These are phyloP conservation scores for Clusia tigrina DNA, from an alignment of 2,888 invertebrate genomes.

Conservation along the genomic window DNA sequence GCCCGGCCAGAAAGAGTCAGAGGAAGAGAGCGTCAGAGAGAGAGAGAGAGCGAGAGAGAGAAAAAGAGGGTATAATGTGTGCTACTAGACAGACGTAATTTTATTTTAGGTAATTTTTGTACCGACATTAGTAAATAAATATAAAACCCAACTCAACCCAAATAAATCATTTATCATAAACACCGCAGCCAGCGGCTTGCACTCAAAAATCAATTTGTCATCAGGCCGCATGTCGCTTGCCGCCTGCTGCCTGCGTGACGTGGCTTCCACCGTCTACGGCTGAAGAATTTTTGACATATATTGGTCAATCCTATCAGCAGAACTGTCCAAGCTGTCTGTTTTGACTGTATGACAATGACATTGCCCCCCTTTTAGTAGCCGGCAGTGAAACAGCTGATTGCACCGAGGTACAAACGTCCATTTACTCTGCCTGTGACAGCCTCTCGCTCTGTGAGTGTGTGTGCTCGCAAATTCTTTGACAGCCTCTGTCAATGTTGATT, in stretches of 20 bases:
- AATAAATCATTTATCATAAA: constrained; percentile 33
- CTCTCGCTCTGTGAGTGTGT: neutral
- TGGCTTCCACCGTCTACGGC: constrained; percentile 1
- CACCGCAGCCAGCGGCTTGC: constrained; percentile 17
- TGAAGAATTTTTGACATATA: constrained; percentile 35
- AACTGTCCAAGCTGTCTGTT: constrained; percentile 39
- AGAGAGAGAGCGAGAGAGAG: neutral
- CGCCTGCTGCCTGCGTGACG: neutral
- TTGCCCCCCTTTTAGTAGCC: constrained; percentile 23
- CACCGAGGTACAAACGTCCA: neutral
- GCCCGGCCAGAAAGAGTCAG: neutral
- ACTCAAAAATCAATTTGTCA: constrained; percentile 33
- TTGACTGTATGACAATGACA: constrained; percentile 32
- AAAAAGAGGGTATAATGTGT: neutral
- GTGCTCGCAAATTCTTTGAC: constrained; percentile 24
- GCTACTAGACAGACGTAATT: neutral
- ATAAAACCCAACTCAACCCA: constrained; percentile 8
- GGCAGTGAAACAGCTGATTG: constrained; percentile 7
- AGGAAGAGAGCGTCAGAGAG: too few relatives aligned
- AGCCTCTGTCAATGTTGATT: constrained; percentile 39
- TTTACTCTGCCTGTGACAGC: neutral
- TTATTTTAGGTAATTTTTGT: neutral
- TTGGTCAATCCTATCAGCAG: constrained; percentile 42
- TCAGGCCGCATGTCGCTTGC: constrained; percentile 11
- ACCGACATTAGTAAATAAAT: neutral